Percentiles rank a stretch among this genome's conserved stretches.
phyloP scores from a whole-genome alignment of 2,888 invertebrate genomes.

The Eumacrocentrus americanus region DNA sequence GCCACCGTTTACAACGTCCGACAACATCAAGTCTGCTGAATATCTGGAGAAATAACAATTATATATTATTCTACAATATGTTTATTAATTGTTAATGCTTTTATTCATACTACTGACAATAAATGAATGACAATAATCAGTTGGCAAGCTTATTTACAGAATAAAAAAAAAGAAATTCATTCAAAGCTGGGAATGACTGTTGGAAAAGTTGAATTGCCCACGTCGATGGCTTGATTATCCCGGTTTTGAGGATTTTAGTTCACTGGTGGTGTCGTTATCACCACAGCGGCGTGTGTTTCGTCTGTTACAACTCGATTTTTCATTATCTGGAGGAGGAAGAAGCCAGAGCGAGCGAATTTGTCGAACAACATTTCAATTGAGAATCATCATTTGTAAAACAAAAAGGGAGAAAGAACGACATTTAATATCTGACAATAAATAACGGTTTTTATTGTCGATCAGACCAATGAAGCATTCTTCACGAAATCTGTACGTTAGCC shows the following conservation, averaged over 20 bases:
- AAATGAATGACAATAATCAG: too few relatives aligned
- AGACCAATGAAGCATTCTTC: slow-evolving; percentile 43
- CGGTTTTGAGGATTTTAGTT: slow-evolving; percentile 3
- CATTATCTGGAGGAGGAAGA: not conserved
- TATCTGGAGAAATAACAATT: too few relatives aligned
- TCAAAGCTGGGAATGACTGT: too few relatives aligned
- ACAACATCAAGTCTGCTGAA: too few relatives aligned
- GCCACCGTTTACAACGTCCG: not conserved
- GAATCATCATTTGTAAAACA: not conserved
- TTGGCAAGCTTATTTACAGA: too few relatives aligned
- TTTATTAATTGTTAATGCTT: too few relatives aligned
- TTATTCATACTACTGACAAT: too few relatives aligned
- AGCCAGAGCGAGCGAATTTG: too few relatives aligned
- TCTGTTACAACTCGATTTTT: slow-evolving; percentile 7
- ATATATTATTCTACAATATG: too few relatives aligned
- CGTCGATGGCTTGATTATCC: not conserved
- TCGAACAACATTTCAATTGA: too few relatives aligned
- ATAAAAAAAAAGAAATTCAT: not conserved
- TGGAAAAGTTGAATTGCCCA: not conserved
- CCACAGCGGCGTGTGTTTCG: slow-evolving; percentile 12
- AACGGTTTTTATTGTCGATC: slow-evolving; percentile 16
- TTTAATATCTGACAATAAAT: not conserved
- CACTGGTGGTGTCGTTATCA: not conserved
- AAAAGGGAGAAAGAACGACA: not conserved
- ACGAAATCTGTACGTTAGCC: slow-evolving; percentile 45